Percentiles rank a stretch among this genome's conserved stretches.
These are phyloP conservation scores for Nilaparvata lugens DNA, from an alignment of 1,140 invertebrate genomes.

Conservation along the genomic window DNA sequence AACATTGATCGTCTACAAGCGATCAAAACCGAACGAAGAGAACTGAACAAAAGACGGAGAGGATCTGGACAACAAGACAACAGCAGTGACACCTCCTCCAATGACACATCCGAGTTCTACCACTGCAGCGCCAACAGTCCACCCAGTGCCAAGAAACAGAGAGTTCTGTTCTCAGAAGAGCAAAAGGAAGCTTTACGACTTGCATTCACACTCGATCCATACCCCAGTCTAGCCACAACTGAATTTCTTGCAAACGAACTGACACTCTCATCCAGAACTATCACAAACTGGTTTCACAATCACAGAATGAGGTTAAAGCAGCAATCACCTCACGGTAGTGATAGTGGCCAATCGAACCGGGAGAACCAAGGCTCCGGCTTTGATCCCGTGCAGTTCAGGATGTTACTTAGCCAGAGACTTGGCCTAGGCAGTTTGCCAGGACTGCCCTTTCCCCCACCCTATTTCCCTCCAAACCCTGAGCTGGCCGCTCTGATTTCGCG, in stretches of 20 bases:
- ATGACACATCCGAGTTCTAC: slow-evolving; percentile 82
- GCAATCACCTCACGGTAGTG: slow-evolving; percentile 60
- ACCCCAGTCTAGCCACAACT: slow-evolving; percentile 90
- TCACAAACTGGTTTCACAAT: slow-evolving; percentile 99
- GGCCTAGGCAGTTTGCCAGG: slow-evolving; percentile 42
- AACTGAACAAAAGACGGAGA: slow-evolving; percentile 77
- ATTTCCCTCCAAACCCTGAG: slow-evolving; percentile 60
- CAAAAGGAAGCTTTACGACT: slow-evolving; percentile 93
- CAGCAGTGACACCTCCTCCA: slow-evolving; percentile 75
- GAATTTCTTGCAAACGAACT: slow-evolving; percentile 89
- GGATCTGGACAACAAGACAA: slow-evolving; percentile 48
- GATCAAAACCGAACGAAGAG: slow-evolving; percentile 78
- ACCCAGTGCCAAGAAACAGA: slow-evolving; percentile 77
- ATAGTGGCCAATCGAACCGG: slow-evolving; percentile 35
- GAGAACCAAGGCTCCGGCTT: slow-evolving; percentile 41
- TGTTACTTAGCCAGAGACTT: slow-evolving; percentile 77
- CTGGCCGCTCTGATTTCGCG: slow-evolving; percentile 59
- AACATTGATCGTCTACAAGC: slow-evolving; percentile 83
- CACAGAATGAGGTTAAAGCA: slow-evolving; percentile 97
- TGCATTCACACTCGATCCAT: slow-evolving; percentile 91
- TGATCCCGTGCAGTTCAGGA: slow-evolving; percentile 82
- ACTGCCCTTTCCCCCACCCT: slow-evolving; percentile 61
- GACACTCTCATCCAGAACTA: slow-evolving; percentile 86
- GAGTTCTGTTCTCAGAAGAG: slow-evolving; percentile 85
- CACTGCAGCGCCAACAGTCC: slow-evolving; percentile 55